phyloP scores from a whole-genome alignment of 2,888 invertebrate species.

The Agonopterix heracliana region DNA sequence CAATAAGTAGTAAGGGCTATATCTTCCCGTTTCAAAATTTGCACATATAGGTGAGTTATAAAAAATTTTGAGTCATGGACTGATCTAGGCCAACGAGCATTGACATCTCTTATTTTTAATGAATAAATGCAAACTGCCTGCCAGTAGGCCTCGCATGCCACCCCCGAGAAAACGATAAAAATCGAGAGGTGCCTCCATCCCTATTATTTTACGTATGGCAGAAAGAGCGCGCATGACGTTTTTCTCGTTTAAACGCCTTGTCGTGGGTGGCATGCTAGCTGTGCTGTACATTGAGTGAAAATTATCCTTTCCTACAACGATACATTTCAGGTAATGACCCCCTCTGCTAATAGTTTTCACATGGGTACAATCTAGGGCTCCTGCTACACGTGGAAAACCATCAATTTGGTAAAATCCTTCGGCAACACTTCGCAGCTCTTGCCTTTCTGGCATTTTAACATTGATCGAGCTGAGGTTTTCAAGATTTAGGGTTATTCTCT shows the following conservation, averaged over 20 bases:
- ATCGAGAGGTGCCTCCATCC: too few relatives aligned
- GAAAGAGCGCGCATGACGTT: too few relatives aligned
- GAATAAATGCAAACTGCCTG: conserved; percentile 12
- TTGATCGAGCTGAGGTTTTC: neutral
- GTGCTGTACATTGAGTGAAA: conserved; percentile 10
- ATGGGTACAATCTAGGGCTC: neutral
- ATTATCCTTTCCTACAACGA: conserved; percentile 2
- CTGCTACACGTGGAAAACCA: neutral
- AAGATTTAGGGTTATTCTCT: neutral
- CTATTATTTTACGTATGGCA: too few relatives aligned
- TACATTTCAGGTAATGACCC: neutral
- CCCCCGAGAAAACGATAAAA: too few relatives aligned
- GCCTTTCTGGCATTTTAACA: neutral
- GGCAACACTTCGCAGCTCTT: neutral
- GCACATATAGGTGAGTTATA: conserved; percentile 1
- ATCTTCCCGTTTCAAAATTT: neutral
- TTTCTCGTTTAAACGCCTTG: too few relatives aligned
- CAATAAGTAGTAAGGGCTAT: too few relatives aligned
- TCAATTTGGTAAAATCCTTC: neutral
- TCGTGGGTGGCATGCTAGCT: too few relatives aligned
- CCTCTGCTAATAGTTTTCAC: neutral
- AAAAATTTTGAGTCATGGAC: conserved; percentile 13
- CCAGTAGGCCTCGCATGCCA: too few relatives aligned
- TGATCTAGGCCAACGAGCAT: conserved; percentile 15
- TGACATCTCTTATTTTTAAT: conserved; percentile 10